phyloP scores from a whole-genome alignment of 2,888 invertebrate species.

The Heteromyza rotundicornis region DNA sequence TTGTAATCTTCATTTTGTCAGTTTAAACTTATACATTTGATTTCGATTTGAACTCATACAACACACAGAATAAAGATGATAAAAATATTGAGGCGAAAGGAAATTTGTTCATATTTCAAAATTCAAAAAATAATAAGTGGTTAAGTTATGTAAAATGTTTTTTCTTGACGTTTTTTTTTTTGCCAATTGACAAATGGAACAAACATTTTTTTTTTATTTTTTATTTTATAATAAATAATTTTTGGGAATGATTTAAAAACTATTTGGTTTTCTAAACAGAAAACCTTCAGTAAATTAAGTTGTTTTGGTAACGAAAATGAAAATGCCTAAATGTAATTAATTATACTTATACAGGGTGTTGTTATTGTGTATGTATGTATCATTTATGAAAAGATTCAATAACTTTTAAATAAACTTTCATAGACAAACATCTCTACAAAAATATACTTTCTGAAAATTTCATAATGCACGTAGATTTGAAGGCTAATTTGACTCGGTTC shows the following conservation, averaged over 20 bases:
- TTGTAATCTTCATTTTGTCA: no score
- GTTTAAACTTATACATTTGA: no score
- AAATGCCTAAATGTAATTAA: neutral
- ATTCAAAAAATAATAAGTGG: constrained; percentile 25
- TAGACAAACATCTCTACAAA: no score
- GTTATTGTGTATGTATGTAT: neutral
- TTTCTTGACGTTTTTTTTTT: neutral
- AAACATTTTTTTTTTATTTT: constrained; percentile 29
- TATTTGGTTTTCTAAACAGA: constrained; percentile 46
- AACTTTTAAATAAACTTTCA: no score
- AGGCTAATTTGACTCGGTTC: no score
- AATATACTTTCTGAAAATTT: no score
- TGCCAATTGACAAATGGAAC: constrained; percentile 7
- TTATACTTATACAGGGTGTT: neutral
- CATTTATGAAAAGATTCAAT: no score
- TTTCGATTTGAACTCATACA: no score
- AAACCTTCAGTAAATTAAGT: constrained; percentile 21
- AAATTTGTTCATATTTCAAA: constrained; percentile 28
- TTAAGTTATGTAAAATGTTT: neutral
- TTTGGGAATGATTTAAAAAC: constrained; percentile 56
- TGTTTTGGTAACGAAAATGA: neutral
- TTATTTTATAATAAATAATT: no score
- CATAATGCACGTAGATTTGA: no score
- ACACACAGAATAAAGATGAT: no score
- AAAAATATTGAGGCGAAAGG: neutral